Evolutionary conservation across 2,888 invertebrate species (phyloP), one percentile per base, ranked within the genome.

Genomic region (Abrostola triplasia): DNA sequence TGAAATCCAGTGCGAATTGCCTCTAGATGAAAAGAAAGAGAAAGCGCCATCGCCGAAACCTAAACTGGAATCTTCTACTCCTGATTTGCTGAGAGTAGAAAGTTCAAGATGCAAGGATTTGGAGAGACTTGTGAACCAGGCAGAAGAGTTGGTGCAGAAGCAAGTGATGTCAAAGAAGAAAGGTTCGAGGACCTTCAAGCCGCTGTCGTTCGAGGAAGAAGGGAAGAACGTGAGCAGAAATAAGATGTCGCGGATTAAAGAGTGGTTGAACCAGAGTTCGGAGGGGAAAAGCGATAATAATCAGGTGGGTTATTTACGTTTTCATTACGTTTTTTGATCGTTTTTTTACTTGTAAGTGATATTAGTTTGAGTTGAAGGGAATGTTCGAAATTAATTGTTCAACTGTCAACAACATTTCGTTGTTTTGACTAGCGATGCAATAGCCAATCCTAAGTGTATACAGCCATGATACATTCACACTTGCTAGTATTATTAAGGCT

Each of bases 71-170:
- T 89, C 91, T 1, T 87, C 90, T 0, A 95, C 94, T 5, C 92
- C 92, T 2, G 95, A 95, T 72, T 89, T 95, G 13, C 87, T 95
- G 40, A 93, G 89, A 77, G 88, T 92, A 75, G 88, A 95, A 76
- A 91, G 91, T 48, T 87, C 92, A 5, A 92, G 95, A 82, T 95
- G 95, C 76, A 96, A 96, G 83, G 96, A 96, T 85, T 96, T 97
- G 77, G 96, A 96, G 84, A 96, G 96, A 88, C 93, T 98, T 66
- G 97, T 98, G 67, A 96, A 96, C 79, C 96, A 97, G 84, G 98
- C 97, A 12, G 98, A 98, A 86, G 96, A 97, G 88, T 94, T 98
- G 88, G 97, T 98, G 55, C 95, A 95, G 68, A 95, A 96, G 73
- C 95, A 95, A 65, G 95, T 88, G 58, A 79, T 96, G 95, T 89